These are phyloP conservation scores for Clarias gariepinus DNA, from an alignment of 2,113 vertebrate species.

Conservation along the genomic window DNA sequence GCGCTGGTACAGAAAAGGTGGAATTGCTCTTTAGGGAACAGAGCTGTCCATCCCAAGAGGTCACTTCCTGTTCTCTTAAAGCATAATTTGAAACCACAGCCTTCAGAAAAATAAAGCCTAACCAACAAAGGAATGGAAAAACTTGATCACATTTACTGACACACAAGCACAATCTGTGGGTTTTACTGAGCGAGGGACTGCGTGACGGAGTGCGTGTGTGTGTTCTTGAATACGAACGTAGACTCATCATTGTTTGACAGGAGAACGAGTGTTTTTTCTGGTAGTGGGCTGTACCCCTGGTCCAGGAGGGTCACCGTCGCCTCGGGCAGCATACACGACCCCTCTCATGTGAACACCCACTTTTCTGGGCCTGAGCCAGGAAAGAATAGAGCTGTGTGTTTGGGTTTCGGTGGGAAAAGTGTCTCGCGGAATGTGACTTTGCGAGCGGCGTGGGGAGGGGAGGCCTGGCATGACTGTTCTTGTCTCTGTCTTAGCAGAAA, in stretches of 20 bases:
- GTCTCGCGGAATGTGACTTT: slow-evolving; percentile 71
- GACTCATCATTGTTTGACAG: slow-evolving; percentile 43
- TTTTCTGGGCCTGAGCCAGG: slow-evolving; percentile 65
- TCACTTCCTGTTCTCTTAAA: slow-evolving; percentile 38
- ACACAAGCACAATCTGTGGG: slow-evolving; percentile 24
- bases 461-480: slow-evolving; percentile 53
- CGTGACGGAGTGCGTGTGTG: slow-evolving; percentile 17
- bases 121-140: slow-evolving; percentile 48
- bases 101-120: slow-evolving; percentile 31
- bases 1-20: slow-evolving; percentile 13
- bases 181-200: not conserved
- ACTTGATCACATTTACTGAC: slow-evolving; percentile 25
- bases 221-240: slow-evolving; percentile 11
- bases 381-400: slow-evolving; percentile 70
- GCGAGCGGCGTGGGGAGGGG: slow-evolving; percentile 62
- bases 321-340: slow-evolving; percentile 63
- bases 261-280: slow-evolving; percentile 54
- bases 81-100: slow-evolving; percentile 22
- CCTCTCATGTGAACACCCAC: slow-evolving; percentile 73
- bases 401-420: slow-evolving; percentile 73
- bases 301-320: slow-evolving; percentile 64
- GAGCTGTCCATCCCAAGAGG: slow-evolving; percentile 5
- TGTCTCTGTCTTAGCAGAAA: slow-evolving; percentile 61
- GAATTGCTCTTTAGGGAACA: slow-evolving; percentile 14
- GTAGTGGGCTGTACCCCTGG: slow-evolving; percentile 64